Base-by-base conservation (phyloP, 2,888 invertebrate genomes). In the Thecocarcelia acutangulata region DNA sequence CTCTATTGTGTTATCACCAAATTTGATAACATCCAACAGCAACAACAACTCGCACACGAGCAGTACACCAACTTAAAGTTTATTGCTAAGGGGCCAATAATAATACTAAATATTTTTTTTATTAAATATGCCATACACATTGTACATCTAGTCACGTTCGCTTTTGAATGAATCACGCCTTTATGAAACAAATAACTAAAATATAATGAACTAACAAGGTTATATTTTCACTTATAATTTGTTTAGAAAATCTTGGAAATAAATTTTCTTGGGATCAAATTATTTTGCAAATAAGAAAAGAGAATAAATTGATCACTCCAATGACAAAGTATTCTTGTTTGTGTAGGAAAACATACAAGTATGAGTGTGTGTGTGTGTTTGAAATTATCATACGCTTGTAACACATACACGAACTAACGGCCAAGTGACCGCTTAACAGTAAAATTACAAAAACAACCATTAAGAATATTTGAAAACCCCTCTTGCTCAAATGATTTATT, bases 31-130 rank as follows among this genome's bases (percentile, higher is more conserved):
- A 70, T 11, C 17, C 13, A 13, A n/a, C 40, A 37, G 13, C 24
- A 24, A 48, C 37, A 28, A 21, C 37, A 48, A 44, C 8, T 11
- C 13, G 13, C 33, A 44, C 24, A 3, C 13, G 24, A 15, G 21
- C 11, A 46, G 33, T 40, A 61, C 50, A 21, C n/a, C 64, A 72
- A 80, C 69, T 50, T 40, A 80, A 76, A 54, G 72, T 68, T 73
- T 61, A 73, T 81, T 69, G 68, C 72, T 76, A 81, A 74, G 73
- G 68, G 75, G 61, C 59, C 66, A 42, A 56, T n/a, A n/a, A 37
- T 66, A n/a, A n/a, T n/a, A n/a, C n/a, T n/a, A n/a, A n/a, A n/a
- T n/a, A n/a, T n/a, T n/a, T n/a, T n/a, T 3, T 44, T 44, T 24
- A 15, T 8, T 1, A 6, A 19, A 17, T 19, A 48, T 15, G 46